Base-by-base conservation (phyloP, 2,888 invertebrate species). In the Phyto melanocephala region DNA sequence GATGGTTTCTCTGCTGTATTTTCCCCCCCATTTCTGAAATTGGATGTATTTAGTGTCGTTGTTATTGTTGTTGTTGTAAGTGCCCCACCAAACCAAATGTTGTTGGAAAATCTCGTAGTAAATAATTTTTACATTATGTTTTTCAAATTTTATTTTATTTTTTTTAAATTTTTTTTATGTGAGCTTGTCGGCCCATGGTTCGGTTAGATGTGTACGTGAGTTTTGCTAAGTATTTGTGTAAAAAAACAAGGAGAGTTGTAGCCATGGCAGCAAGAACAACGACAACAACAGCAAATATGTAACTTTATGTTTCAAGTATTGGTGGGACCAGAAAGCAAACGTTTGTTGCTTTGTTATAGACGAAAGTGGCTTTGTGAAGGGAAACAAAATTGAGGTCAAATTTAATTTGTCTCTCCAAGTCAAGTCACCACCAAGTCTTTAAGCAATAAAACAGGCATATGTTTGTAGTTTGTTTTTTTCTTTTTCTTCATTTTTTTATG, bases 331-430 rank as follows among this genome's bases (percentile, higher is more conserved):
- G 71, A 71, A 8, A 72, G 62, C 40, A 17, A 70, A 54, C 58
- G 47, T 72, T 45, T 68, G 47, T 67, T 28, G 2, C 17, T 45
- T 60, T 47, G 50, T 28, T 33, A 28, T 28, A 28, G 3, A 5
- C 6, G 28, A 5, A 63, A 77, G 62, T 63, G 54, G 35, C 70
- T 77, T 70, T 40, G 20, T 82, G 79, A 74, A 78, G 82, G 81
- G 78, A 78, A 82, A 78, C 58, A 10, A 75, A 75, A 82, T 82
- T 82, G 82, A 75, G 82, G 82, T 82, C 82, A 82, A 82, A 79
- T 78, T 67, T 82, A 82, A 82, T 79, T 82, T 82, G 82, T 71
- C 79, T 70, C 70, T 75, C 72, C 52, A 77, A 71, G 58, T 56
- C 33, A 75, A 65, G 45, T 54, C 33, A 58, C 28, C 3, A 28